Conservation (phyloP, 2,888 invertebrate genomes). For the Apantesis nais region DNA sequence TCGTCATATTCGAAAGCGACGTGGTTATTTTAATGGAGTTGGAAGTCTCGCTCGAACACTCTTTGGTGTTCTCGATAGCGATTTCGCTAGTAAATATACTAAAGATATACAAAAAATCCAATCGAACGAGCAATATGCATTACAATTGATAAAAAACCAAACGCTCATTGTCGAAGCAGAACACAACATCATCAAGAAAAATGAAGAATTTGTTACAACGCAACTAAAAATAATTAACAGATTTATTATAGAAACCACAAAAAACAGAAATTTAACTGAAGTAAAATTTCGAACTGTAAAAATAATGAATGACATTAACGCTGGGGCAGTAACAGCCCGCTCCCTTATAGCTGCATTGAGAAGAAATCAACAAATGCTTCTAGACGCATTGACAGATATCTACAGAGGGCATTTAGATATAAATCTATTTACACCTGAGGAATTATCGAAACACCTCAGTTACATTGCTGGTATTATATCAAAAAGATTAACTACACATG, state of each 20-base stretch:
- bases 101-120: slow-evolving; percentile 10
- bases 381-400: slow-evolving; percentile 9
- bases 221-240: not conserved
- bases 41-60: slow-evolving; percentile 13
- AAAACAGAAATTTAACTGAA: not conserved
- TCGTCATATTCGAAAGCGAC: slow-evolving; percentile 10
- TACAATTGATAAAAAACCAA: slow-evolving; percentile 15
- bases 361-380: slow-evolving; percentile 7
- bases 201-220: slow-evolving; percentile 5
- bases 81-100: slow-evolving; percentile 3
- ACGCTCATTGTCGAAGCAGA: slow-evolving; percentile 13
- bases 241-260: not conserved
- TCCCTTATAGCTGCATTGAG: slow-evolving; percentile 1
- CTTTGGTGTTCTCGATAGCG: slow-evolving; percentile 10
- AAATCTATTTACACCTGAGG: slow-evolving; percentile 4
- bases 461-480: slow-evolving; percentile 6
- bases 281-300: not conserved
- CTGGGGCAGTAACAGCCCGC: not conserved
- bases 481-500: not conserved
- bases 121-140: slow-evolving; percentile 12
- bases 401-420: slow-evolving; percentile 7
- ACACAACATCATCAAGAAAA: slow-evolving; percentile 11
- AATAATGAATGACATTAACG: slow-evolving; percentile 1
- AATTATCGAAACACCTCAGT: slow-evolving; percentile 3
- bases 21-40: slow-evolving; percentile 12